Evolutionary conservation across 1,140 invertebrate genomes (phyloP), one percentile per base, ranked within the genome.

Genomic region (Macrobrachium rosenbergii): DNA sequence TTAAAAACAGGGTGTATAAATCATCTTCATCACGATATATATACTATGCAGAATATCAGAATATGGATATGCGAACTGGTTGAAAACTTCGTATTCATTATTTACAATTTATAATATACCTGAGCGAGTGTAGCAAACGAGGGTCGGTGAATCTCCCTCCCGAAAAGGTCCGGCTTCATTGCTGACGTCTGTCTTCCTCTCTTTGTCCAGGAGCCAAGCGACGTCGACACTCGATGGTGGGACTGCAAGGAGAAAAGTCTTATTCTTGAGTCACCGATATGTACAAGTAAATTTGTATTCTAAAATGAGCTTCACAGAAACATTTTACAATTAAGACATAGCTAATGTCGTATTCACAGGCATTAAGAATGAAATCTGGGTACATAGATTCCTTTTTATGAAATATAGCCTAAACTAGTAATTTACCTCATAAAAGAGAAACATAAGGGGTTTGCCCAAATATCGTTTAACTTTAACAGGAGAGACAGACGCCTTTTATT

Each of bases 101-200:
- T 37, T 37, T 37, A 37, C 28, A 37, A 37, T 37, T 37, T 37
- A 37, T 37, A 3, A 37, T 37, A 3, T 12, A 52, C 52, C 52
- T 52, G 52, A 52, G 5, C 83, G 75, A 5, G 83, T 85, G 63
- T 59, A 64, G 43, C 83, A 85, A 62, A 85, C 58, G 23, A 85
- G 83, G 0, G 76, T 72, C 0, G 83, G 83, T 14, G 83, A 64
- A n/a, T 85, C 72, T 3, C 83, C 83, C 76, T 85, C 83, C 19
- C 77, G 60, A 23, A 85, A 85, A 12, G 77, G 83, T 12, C 83
- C 83, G 12, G 72, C 83, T 58, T 79, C 62, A 8, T 52, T 60
- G 28, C 76, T 58, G 5, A 28, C 28, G n/a, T 72, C 76, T 19
- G 43, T 23, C 43, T 79, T 64, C 2, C 83, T 75, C 23, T 60